Evolutionary conservation across 2,113 vertebrate genomes (phyloP).

Genomic region (Notarius quadriscutis): DNA sequence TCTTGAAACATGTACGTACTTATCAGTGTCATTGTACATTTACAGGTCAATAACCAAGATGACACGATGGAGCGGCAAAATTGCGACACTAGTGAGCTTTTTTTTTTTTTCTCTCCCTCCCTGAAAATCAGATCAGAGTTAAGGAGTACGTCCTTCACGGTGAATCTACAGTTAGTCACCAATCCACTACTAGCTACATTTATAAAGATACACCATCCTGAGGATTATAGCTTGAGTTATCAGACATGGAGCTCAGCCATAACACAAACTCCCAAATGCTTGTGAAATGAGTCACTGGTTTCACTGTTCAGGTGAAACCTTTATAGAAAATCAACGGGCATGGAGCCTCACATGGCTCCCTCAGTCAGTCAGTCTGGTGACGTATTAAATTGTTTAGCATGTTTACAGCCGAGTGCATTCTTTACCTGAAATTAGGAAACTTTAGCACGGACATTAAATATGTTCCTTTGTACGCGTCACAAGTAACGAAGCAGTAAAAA

Average conservation of each 20-base stretch:
- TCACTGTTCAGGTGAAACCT: conserved; percentile 12
- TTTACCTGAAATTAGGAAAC: background rate
- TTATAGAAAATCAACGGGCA: background rate
- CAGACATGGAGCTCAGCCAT: background rate
- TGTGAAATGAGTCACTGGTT: conserved; percentile 38
- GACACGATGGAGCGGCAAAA: background rate
- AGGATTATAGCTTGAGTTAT: background rate
- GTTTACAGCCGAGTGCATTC: background rate
- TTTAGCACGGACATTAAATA: background rate
- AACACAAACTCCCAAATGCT: conserved; percentile 20
- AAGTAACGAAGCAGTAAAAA: background rate
- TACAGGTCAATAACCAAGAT: conserved; percentile 33
- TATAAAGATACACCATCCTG: background rate
- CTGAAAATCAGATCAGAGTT: background rate
- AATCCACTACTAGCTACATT: background rate
- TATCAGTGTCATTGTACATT: background rate
- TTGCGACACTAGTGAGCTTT: background rate
- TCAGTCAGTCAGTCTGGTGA: background rate
- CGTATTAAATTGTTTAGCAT: background rate
- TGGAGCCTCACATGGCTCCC: background rate
- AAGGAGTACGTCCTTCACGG: background rate
- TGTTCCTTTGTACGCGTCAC: background rate
- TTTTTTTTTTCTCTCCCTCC: too few species aligned
- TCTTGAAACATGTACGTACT: background rate
- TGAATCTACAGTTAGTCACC: background rate